Percentiles rank a stretch among this genome's conserved stretches.
Conservation (phyloP, 2,113 vertebrate species). For the Salminus brasiliensis region DNA sequence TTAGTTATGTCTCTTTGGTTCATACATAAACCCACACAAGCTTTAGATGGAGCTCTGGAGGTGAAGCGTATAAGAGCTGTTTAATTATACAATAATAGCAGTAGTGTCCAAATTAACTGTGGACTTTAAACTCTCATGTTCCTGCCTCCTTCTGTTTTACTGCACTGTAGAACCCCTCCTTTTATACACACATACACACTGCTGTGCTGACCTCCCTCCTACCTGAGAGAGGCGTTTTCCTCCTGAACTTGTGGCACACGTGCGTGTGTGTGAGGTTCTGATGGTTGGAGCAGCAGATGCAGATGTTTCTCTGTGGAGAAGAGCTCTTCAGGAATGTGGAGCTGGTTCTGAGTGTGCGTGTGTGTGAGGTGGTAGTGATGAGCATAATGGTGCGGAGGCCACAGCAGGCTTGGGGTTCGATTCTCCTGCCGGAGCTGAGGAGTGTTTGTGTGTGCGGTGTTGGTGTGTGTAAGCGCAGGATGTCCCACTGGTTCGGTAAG, state of each 20-base stretch:
- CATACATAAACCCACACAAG: no score
- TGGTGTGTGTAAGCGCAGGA: slow-evolving; percentile 38
- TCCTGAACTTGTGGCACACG: no score
- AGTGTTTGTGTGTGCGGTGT: background rate
- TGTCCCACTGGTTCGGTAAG: slow-evolving; percentile 64
- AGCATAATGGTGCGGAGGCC: slow-evolving; percentile 15
- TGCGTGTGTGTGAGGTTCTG: background rate
- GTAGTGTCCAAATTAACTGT: no score
- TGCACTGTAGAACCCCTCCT: no score
- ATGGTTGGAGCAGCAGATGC: background rate
- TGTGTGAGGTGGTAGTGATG: background rate
- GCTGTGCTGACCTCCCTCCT: no score
- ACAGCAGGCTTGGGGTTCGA: slow-evolving; percentile 16
- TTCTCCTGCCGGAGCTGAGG: slow-evolving; percentile 37
- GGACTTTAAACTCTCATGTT: no score
- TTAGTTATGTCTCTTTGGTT: no score
- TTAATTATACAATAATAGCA: no score
- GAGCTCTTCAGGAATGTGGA: background rate
- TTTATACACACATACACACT: background rate
- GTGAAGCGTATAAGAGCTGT: no score
- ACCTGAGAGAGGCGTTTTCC: background rate
- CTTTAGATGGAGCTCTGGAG: no score
- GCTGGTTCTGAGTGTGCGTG: background rate
- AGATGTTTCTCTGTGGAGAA: background rate
- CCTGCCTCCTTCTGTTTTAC: background rate